A percentile compares a stretch with the other conserved stretches of the same genome.
phyloP scores from a whole-genome alignment of 1,140 invertebrate species.

The Melanaphis sacchari region DNA sequence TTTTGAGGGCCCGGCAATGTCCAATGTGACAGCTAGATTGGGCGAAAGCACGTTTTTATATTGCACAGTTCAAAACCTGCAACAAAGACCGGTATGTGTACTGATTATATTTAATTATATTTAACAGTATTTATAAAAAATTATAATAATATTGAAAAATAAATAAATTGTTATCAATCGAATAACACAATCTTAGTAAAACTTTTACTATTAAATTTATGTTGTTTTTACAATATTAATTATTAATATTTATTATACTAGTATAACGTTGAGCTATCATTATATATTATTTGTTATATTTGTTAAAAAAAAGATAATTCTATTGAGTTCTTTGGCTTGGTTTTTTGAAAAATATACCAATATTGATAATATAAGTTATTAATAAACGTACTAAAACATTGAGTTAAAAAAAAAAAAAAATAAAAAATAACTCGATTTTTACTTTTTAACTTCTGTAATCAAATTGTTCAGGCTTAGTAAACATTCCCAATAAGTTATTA shows the following conservation, averaged over 20 bases:
- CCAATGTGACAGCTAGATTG: conserved; percentile 81
- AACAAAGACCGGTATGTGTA: conserved; percentile 67
- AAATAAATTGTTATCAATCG: not conserved
- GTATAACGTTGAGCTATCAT: not conserved
- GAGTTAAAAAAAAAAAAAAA: not conserved
- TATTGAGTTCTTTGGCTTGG: too few relatives aligned
- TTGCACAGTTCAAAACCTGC: conserved; percentile 74
- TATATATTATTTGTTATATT: not conserved
- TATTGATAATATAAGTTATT: not conserved
- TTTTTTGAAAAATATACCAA: not conserved
- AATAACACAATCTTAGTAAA: not conserved
- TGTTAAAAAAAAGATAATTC: too few relatives aligned
- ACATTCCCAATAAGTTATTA: not conserved
- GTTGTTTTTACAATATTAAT: too few relatives aligned
- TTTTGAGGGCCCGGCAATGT: conserved; percentile 72
- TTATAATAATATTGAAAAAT: not conserved
- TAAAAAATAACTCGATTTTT: not conserved
- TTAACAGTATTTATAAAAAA: not conserved
- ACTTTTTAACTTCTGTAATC: not conserved
- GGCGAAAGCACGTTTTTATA: conserved; percentile 83
- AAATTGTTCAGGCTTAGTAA: not conserved
- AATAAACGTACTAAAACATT: not conserved
- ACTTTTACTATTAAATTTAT: too few relatives aligned
- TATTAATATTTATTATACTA: too few relatives aligned
- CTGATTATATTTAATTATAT: not conserved